These are phyloP conservation scores for Brotogeris chrysoptera DNA, from an alignment of 2,797 vertebrate species.

Conservation along the genomic window DNA sequence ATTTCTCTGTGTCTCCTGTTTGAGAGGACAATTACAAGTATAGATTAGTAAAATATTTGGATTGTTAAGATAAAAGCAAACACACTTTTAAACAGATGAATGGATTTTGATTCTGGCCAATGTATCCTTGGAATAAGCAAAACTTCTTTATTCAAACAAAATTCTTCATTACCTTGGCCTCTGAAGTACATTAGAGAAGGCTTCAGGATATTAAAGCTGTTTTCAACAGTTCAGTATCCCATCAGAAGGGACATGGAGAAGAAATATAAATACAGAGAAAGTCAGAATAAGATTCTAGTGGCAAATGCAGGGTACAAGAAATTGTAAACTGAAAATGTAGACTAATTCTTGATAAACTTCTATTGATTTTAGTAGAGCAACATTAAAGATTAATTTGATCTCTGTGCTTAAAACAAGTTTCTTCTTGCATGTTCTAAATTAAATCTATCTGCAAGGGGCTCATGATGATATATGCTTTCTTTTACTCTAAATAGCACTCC, in stretches of 20 bases:
- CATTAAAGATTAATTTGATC: not conserved
- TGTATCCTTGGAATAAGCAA: not conserved
- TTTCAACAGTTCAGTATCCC: not conserved
- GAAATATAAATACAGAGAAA: not conserved
- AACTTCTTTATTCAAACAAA: not conserved
- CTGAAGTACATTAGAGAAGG: not conserved
- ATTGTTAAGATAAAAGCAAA: not conserved
- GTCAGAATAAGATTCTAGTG: not conserved
- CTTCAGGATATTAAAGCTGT: not conserved
- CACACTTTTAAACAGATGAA: not conserved
- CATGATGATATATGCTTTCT: not conserved
- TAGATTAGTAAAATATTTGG: not conserved
- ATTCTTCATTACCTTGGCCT: not conserved
- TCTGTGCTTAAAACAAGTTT: not conserved
- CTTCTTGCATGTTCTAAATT: not conserved
- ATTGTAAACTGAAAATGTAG: not conserved
- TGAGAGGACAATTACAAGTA: not conserved
- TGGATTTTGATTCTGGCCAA: not conserved
- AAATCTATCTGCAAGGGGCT: not conserved
- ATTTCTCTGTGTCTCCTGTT: not conserved
- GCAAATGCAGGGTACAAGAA: not conserved
- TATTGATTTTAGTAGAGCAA: not conserved
- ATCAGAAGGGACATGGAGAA: not conserved
- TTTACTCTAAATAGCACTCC: not conserved
- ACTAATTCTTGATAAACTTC: not conserved